Evolutionary conservation across 92 coral and sea anemone genomes (phyloP).

Genomic region (Porites rus): DNA sequence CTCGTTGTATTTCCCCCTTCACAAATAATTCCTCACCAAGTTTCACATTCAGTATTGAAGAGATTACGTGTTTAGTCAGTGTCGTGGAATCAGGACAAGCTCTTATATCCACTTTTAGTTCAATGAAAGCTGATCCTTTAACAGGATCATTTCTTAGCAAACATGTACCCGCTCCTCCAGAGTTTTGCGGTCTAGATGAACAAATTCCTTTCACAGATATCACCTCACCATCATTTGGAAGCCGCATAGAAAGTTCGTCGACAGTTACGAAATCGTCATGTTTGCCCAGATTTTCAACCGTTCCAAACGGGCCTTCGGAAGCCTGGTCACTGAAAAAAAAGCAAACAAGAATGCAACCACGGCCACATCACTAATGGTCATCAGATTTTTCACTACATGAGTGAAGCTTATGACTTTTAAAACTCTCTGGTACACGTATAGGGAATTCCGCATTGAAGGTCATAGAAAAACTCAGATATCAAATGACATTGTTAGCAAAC

Average conservation of each 20-base stretch:
- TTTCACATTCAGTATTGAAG: slow-evolving; percentile 44
- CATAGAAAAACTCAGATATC: too few relatives aligned
- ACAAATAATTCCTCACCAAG: slow-evolving; percentile 42
- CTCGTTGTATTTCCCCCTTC: slow-evolving; percentile 28
- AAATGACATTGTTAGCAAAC: too few relatives aligned
- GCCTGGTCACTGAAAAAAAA: slow-evolving; percentile 15
- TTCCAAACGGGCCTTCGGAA: slow-evolving; percentile 62
- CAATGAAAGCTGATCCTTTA: slow-evolving; percentile 35
- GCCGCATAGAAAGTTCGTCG: slow-evolving; percentile 43
- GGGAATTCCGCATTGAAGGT: too few relatives aligned
- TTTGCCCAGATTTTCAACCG: slow-evolving; percentile 46
- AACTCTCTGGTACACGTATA: too few relatives aligned
- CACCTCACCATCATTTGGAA: slow-evolving; percentile 44
- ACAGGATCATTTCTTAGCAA: slow-evolving; percentile 63
- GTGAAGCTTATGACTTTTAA: too few relatives aligned
- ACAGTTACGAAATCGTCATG: slow-evolving; percentile 33
- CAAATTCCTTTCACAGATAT: slow-evolving; percentile 68
- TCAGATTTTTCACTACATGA: too few relatives aligned
- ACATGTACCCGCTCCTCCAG: slow-evolving; percentile 56
- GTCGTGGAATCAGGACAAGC: slow-evolving; percentile 24
- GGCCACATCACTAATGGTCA: not conserved
- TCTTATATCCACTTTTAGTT: slow-evolving; percentile 69
- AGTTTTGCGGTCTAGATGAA: slow-evolving; percentile 50
- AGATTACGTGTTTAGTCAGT: slow-evolving; percentile 49
- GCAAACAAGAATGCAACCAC: not conserved